These are phyloP conservation scores for Scrobipalpa atriplicella DNA, from an alignment of 2,888 invertebrate genomes.

Conservation along the genomic window DNA sequence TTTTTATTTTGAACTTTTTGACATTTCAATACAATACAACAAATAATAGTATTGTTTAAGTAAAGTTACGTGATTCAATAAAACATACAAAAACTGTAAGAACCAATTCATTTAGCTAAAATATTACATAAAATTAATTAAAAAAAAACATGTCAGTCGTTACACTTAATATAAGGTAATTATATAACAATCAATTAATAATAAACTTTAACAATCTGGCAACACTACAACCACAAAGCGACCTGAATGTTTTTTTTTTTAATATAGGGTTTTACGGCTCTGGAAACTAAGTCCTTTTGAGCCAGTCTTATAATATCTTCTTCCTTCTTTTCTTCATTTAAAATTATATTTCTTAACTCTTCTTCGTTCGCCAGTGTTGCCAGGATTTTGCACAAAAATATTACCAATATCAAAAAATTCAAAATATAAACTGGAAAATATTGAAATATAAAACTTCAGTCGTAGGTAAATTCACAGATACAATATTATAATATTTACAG, in stretches of 20 bases:
- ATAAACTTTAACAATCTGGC: neutral
- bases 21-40: neutral
- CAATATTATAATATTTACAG: slow-evolving; percentile 7
- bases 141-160: neutral
- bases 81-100: slow-evolving; percentile 2
- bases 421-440: neutral
- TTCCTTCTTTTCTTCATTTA: no score
- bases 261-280: no score
- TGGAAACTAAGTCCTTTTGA: no score
- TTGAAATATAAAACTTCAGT: slow-evolving; percentile 27
- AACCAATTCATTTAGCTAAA: neutral
- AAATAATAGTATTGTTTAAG: neutral
- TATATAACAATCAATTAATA: slow-evolving; percentile 4
- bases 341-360: no score
- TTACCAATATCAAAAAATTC: slow-evolving; percentile 17
- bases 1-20: slow-evolving; percentile 18
- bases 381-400: neutral
- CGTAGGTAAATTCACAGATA: slow-evolving; percentile 22
- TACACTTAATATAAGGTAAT: neutral
- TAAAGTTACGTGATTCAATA: neutral
- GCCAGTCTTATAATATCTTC: no score
- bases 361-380: neutral
- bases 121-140: neutral
- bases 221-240: neutral
- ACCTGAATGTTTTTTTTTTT: no score